Conservation (phyloP, 2,888 invertebrate species). For the Tyria jacobaeae region DNA sequence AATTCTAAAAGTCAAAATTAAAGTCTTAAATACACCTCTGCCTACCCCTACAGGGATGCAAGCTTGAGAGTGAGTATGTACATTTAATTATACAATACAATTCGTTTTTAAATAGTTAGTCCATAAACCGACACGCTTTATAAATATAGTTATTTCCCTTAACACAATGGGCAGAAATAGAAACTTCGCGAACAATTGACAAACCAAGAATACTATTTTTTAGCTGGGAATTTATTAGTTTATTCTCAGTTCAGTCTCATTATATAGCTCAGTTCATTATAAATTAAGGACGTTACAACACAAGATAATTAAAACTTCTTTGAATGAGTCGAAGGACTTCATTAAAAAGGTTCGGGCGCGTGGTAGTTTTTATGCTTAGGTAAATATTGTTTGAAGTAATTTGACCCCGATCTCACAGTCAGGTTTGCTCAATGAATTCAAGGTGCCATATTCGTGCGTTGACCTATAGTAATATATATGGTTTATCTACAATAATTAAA, state of each 20-base stretch:
- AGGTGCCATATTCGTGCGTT: constrained; percentile 32
- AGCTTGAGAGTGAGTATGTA: too few species aligned
- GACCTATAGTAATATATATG: too few species aligned
- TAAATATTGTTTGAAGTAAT: constrained; percentile 23
- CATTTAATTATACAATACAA: too few species aligned
- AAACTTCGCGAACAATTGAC: not conserved
- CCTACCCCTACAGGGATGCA: too few species aligned
- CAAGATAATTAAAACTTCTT: constrained; percentile 19
- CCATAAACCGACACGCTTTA: not conserved
- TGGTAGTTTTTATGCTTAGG: constrained; percentile 13
- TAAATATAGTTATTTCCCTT: not conserved
- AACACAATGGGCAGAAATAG: not conserved
- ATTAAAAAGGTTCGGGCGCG: constrained; percentile 21
- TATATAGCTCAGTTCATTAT: not conserved
- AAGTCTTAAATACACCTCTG: too few species aligned
- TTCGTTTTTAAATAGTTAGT: not conserved
- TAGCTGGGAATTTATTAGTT: not conserved
- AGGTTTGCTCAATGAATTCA: constrained; percentile 40
- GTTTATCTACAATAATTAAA: too few species aligned
- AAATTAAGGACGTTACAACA: constrained; percentile 8
- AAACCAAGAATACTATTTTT: not conserved
- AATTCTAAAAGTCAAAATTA: too few species aligned
- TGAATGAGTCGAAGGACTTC: constrained; percentile 15
- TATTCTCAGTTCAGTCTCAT: too few species aligned
- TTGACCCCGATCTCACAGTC: constrained; percentile 39